Conservation (phyloP, 2,888 invertebrate genomes). For the Drosophila borealis region DNA sequence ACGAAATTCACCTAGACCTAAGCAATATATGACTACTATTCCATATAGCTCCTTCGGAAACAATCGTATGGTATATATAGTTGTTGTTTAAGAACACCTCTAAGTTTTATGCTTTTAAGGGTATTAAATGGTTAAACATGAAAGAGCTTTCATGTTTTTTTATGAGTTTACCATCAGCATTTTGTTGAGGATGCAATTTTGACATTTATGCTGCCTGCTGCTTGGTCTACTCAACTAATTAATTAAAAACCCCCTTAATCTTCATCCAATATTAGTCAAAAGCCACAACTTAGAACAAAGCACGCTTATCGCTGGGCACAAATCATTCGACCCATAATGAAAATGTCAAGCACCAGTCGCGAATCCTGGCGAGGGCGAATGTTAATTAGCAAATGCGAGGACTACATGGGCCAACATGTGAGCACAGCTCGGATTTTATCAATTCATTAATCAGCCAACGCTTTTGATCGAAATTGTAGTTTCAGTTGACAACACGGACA, state of each 20-base stretch:
- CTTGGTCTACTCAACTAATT: constrained; percentile 48
- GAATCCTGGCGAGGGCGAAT: constrained; percentile 43
- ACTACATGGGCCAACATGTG: constrained; percentile 37
- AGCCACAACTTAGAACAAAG: constrained; percentile 6
- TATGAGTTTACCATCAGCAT: constrained; percentile 26
- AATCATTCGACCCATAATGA: constrained; percentile 70
- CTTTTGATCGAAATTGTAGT: constrained; percentile 51
- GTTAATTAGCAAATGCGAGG: constrained; percentile 73
- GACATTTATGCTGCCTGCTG: not conserved
- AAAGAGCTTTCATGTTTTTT: not conserved
- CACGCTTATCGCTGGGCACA: constrained; percentile 66
- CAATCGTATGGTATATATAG: too few species aligned
- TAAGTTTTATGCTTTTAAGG: too few species aligned
- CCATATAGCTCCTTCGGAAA: too few species aligned
- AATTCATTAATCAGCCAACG: constrained; percentile 75
- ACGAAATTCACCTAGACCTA: too few species aligned
- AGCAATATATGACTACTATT: too few species aligned
- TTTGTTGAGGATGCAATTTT: constrained; percentile 41
- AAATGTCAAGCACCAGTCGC: constrained; percentile 58
- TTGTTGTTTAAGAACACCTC: too few species aligned
- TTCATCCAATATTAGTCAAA: constrained; percentile 47
- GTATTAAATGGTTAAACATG: too few species aligned
- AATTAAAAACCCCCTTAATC: constrained; percentile 68
- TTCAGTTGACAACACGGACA: constrained; percentile 28
- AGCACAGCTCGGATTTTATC: constrained; percentile 46